A percentile compares a stretch with the other conserved stretches of the same genome.
Conservation (phyloP, 2,113 vertebrate genomes). For the Sminthopsis crassicaudata region DNA sequence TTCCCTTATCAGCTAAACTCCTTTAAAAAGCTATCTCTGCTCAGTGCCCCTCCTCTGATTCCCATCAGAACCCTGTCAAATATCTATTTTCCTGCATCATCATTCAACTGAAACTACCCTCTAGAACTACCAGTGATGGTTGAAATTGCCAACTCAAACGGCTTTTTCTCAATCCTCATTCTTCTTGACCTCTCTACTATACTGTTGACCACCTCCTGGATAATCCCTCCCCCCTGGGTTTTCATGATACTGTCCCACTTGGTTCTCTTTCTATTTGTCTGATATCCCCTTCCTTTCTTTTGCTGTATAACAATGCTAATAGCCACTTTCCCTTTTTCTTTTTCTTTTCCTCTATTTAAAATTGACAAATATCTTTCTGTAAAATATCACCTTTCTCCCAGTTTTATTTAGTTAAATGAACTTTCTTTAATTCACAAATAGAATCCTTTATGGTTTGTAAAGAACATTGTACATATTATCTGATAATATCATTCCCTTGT, state of each 20-base stretch:
- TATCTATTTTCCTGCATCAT: not conserved
- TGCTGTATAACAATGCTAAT: not conserved
- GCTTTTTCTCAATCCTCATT: not conserved
- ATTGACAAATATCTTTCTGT: not conserved
- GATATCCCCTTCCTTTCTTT: not conserved
- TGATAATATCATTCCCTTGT: not conserved
- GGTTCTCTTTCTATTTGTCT: not conserved
- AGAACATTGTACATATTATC: not conserved
- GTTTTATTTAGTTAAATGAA: not conserved
- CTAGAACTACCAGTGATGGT: not conserved
- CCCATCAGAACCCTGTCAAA: not conserved
- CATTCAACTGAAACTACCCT: not conserved
- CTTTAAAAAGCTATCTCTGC: not conserved
- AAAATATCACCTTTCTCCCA: not conserved
- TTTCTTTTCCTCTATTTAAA: not conserved
- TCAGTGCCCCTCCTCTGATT: not conserved
- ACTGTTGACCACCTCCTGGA: not conserved
- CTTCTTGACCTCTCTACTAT: not conserved
- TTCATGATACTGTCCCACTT: not conserved
- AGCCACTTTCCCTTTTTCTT: not conserved
- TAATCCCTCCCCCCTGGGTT: not conserved
- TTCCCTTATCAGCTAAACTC: not conserved
- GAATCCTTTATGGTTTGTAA: not conserved
- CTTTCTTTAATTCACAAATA: not conserved
- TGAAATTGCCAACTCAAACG: not conserved